These are phyloP conservation scores for Drosophila yooni DNA, from an alignment of 2,888 invertebrate species.

Conservation along the genomic window DNA sequence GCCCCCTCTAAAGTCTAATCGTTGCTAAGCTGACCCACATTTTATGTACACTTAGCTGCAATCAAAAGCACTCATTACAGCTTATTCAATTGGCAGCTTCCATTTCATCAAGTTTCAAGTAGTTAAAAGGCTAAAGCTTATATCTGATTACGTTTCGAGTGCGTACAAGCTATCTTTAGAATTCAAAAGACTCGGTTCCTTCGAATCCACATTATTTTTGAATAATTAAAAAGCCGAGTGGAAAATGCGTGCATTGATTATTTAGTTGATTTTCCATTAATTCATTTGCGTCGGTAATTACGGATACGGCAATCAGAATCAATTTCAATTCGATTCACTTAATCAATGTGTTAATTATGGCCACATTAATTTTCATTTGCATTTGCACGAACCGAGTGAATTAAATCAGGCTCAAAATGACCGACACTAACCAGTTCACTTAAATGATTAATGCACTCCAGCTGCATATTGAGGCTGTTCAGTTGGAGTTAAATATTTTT, in stretches of 20 bases:
- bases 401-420: constrained; percentile 26
- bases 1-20: neutral
- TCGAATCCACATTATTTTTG: constrained; percentile 14
- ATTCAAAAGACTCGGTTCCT: neutral
- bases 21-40: neutral
- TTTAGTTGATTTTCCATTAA: constrained; percentile 30
- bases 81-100: neutral
- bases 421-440: constrained; percentile 15
- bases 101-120: neutral
- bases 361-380: constrained; percentile 45
- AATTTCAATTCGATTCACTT: constrained; percentile 41
- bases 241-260: constrained; percentile 10
- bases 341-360: constrained; percentile 56
- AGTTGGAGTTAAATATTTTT: neutral
- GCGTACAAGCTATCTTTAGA: neutral
- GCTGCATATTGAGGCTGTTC: neutral
- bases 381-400: constrained; percentile 27
- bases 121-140: neutral
- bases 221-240: constrained; percentile 37
- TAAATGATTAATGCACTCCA: constrained; percentile 1
- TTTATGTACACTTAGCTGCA: neutral
- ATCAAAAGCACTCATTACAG: neutral
- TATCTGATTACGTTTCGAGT: neutral
- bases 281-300: constrained; percentile 28
- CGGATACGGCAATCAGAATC: constrained; percentile 39